Evolutionary conservation across 2,797 vertebrate genomes (phyloP).

Genomic region (Poecilia velifera): DNA sequence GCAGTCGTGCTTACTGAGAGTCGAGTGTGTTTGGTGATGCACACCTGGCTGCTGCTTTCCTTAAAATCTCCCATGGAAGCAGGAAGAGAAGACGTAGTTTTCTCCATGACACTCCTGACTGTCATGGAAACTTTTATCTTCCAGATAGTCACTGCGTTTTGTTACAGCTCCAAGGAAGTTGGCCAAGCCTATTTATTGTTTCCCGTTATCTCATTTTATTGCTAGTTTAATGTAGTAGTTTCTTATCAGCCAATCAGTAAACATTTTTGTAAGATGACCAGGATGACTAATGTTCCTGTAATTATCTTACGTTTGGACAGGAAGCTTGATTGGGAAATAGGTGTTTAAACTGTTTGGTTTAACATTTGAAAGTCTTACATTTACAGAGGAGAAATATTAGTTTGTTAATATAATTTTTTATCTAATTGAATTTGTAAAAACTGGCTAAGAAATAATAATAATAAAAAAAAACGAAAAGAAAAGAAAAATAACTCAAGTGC

Average conservation of each 20-base stretch:
- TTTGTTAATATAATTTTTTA: not conserved
- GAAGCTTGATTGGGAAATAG: not conserved
- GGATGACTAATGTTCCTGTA: not conserved
- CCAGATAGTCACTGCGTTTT: not conserved
- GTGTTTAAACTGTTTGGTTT: not conserved
- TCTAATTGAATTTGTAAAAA: not conserved
- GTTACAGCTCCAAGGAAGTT: not conserved
- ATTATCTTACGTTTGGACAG: not conserved
- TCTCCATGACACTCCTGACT: not conserved
- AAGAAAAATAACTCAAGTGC: not conserved
- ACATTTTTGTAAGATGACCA: not conserved
- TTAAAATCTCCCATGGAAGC: not conserved
- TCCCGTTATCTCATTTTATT: conserved; percentile 1
- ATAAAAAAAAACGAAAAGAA: accelerated
- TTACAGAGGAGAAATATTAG: not conserved
- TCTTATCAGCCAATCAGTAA: not conserved
- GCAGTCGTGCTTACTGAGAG: not conserved
- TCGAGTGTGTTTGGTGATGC: not conserved
- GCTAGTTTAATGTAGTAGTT: not conserved
- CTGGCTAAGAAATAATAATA: not conserved
- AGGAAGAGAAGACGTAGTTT: not conserved
- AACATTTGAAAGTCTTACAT: not conserved
- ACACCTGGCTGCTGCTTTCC: not conserved
- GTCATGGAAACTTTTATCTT: conserved; percentile 2
- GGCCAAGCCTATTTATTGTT: too few relatives aligned